These are phyloP conservation scores for Asarcornis scutulata DNA, from an alignment of 2,113 vertebrate genomes.

Conservation along the genomic window DNA sequence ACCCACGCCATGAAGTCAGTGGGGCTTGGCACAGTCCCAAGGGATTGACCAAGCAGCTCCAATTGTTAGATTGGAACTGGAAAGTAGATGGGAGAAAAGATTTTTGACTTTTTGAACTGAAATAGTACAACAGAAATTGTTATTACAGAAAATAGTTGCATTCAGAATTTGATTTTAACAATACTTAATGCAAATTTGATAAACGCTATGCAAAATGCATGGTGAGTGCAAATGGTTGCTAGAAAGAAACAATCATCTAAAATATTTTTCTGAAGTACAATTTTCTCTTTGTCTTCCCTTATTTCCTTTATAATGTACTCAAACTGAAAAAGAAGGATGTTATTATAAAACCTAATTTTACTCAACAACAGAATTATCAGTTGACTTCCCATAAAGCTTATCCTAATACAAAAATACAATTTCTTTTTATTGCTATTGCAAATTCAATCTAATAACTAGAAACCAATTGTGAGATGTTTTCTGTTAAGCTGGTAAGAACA, in stretches of 20 bases:
- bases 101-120: not conserved
- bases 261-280: not conserved
- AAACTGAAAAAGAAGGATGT: not conserved
- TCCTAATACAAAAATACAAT: not conserved
- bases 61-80: not conserved
- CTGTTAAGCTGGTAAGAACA: not conserved
- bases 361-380: not conserved
- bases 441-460: not conserved
- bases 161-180: not conserved
- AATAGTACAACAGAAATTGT: not conserved
- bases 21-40: not conserved
- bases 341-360: constrained; percentile 9
- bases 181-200: not conserved
- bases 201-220: not conserved
- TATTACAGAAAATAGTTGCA: not conserved
- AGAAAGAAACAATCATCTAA: not conserved
- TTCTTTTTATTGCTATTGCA: not conserved
- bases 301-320: not conserved
- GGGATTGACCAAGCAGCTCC: not conserved
- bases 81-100: not conserved
- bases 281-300: not conserved
- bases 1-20: not conserved
- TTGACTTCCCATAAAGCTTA: not conserved
- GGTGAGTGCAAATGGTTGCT: not conserved
- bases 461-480: not conserved